These are phyloP conservation scores for Hetaerina americana DNA, from an alignment of 1,140 invertebrate species.

Conservation along the genomic window DNA sequence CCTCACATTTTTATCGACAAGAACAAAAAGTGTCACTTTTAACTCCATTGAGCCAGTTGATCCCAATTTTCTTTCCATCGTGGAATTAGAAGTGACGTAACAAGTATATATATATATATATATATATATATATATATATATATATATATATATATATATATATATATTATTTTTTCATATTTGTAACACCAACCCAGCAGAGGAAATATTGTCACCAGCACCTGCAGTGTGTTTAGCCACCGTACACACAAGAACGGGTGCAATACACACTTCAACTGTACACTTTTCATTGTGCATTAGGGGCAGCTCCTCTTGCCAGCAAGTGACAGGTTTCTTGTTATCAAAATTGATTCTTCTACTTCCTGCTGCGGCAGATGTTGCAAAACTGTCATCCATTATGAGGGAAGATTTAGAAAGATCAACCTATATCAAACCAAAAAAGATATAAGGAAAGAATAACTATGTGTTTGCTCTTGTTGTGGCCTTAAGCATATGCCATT, in stretches of 20 bases:
- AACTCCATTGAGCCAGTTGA: too few species aligned
- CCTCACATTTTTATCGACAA: too few species aligned
- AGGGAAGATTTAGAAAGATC: conserved; percentile 53
- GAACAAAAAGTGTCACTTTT: too few species aligned
- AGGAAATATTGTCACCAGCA: conserved; percentile 80
- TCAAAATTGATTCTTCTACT: conserved; percentile 45
- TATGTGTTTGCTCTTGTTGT: too few species aligned
- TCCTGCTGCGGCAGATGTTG: conserved; percentile 41
- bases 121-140: too few species aligned
- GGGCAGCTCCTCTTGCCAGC: conserved; percentile 55
- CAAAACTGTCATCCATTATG: conserved; percentile 75
- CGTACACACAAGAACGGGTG: conserved; percentile 74
- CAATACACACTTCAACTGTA: conserved; percentile 61
- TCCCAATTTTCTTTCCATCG: too few species aligned
- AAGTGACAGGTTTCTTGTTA: conserved; percentile 61
- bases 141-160: too few species aligned
- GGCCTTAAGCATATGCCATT: too few species aligned
- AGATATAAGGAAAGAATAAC: too few species aligned
- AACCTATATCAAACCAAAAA: conserved; percentile 41
- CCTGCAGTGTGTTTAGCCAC: conserved; percentile 70
- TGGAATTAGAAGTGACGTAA: too few species aligned
- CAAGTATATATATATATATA: too few species aligned
- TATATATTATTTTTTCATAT: conserved; percentile 27
- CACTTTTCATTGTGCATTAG: conserved; percentile 21
- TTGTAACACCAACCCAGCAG: conserved; percentile 66